These are phyloP conservation scores for Cerceris ruficornis DNA, from an alignment of 2,888 invertebrate genomes.

Conservation along the genomic window DNA sequence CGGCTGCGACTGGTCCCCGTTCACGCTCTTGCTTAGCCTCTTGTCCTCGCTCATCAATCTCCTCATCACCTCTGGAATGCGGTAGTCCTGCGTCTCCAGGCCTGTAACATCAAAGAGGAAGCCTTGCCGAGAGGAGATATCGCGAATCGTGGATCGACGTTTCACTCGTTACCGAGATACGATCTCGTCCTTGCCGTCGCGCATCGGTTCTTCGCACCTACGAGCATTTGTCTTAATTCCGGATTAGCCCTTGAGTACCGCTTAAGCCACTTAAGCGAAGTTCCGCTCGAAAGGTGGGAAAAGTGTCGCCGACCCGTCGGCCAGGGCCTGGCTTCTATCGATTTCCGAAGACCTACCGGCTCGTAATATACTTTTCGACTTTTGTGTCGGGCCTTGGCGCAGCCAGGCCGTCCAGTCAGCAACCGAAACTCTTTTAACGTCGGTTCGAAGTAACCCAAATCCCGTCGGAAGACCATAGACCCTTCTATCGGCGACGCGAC, in stretches of 20 bases:
- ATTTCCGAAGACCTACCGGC: conserved; percentile 77
- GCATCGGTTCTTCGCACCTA: conserved; percentile 24
- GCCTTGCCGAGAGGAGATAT: neutral
- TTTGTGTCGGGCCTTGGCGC: conserved; percentile 44
- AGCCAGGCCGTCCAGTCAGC: conserved; percentile 41
- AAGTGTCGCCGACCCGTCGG: conserved; percentile 63
- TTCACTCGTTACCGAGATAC: neutral
- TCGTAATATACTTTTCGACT: conserved; percentile 67
- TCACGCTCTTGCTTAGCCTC: conserved; percentile 79
- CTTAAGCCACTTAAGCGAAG: conserved; percentile 49
- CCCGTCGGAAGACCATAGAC: conserved; percentile 11
- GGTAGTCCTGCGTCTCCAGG: conserved; percentile 80
- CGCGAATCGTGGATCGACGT: neutral
- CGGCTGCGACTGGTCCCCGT: conserved; percentile 77
- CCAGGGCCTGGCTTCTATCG: conserved; percentile 78
- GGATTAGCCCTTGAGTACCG: conserved; percentile 52
- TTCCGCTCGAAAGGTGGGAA: conserved; percentile 51
- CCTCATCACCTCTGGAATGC: conserved; percentile 84
- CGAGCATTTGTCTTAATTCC: conserved; percentile 53
- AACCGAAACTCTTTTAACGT: conserved; percentile 54
- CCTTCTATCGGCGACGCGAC: neutral
- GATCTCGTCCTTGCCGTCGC: conserved; percentile 2
- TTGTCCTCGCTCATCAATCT: conserved; percentile 84
- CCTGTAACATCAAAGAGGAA: conserved; percentile 59
- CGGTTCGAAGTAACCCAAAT: conserved; percentile 71